Base-by-base conservation (phyloP, 2,113 vertebrate genomes). In the Herpetotheres cachinnans region DNA sequence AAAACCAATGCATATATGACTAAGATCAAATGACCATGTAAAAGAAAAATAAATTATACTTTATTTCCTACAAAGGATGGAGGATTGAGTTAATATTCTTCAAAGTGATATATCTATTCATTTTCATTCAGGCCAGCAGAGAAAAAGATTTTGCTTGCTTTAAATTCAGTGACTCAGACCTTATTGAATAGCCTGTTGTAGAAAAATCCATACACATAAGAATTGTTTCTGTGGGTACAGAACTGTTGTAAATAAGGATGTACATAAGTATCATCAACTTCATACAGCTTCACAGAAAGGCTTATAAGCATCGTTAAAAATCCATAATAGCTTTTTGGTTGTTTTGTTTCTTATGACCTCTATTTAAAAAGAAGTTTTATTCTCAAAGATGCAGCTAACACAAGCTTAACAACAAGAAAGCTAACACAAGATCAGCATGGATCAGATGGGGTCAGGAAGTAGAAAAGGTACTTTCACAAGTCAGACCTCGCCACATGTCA, bases 121-220 rank as follows among this genome's bases (percentile, higher is more conserved):
- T 94, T 96, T 90, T 71, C 29, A 67, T 95, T 94, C 71, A 90
- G 30, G 25, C 17, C 18, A 85, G 24, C 5, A 52, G 30, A 67
- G 66, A 72, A 91, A 74, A 82, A 91, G 7, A 56, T 73, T 86
- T 34, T 82, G 11, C 24, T 47, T 85, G 17, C 18, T 93, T 90
- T 96, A 84, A 93, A 92, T 77, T 80, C 66, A 56, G 54, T 69
- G n/a, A 32, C 50, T 96, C 46, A 93, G 65, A 90, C 56, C 6
- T 83, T 81, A 83, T 25, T 85, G 81, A 95, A 90, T 78, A 88
- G 47, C 10, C 4, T 80, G 10, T 26, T 90, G 24, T 42, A 77
- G 54, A 88, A 95, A 93, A 96, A 93, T 93, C 77, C 44, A 95
- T 93, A 62, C 7, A 55, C 24, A 14, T 36, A 89, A 72, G 55